Evolutionary conservation across 2,797 vertebrate genomes (phyloP).

Genomic region (Artibeus lituratus): DNA sequence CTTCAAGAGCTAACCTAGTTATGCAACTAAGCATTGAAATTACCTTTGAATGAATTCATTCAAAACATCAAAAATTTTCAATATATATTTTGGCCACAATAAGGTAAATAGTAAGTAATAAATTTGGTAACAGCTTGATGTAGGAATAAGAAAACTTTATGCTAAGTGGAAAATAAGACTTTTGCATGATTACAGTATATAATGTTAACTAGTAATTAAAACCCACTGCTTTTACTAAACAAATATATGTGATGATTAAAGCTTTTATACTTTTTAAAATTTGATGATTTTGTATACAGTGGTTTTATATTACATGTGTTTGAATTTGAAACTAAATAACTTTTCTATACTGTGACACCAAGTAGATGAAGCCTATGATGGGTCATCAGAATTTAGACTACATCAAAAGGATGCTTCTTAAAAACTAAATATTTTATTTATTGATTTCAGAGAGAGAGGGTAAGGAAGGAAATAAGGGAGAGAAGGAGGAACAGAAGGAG

Average conservation of each 20-base stretch:
- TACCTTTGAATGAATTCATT: conserved; percentile 38
- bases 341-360: not conserved
- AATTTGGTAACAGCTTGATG: conserved; percentile 46
- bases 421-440: not conserved
- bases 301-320: conserved; percentile 18
- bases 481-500: too few species aligned
- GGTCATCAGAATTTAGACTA: not conserved
- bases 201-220: conserved; percentile 65
- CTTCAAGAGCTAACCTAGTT: not conserved
- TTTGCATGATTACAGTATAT: conserved; percentile 60
- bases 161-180: conserved; percentile 45
- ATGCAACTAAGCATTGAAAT: conserved; percentile 13
- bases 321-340: conserved; percentile 18
- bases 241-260: conserved; percentile 42
- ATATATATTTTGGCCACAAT: conserved; percentile 24
- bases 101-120: conserved; percentile 29
- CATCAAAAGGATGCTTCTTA: not conserved
- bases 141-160: conserved; percentile 58
- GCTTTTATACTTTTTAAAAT: conserved; percentile 26
- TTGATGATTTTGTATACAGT: not conserved
- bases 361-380: not conserved
- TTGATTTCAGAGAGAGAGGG: not conserved
- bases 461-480: not conserved
- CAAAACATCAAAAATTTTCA: conserved; percentile 15
- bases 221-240: conserved; percentile 34